Conservation (phyloP, 2,888 invertebrate genomes). For the Campopleginae sp. region DNA sequence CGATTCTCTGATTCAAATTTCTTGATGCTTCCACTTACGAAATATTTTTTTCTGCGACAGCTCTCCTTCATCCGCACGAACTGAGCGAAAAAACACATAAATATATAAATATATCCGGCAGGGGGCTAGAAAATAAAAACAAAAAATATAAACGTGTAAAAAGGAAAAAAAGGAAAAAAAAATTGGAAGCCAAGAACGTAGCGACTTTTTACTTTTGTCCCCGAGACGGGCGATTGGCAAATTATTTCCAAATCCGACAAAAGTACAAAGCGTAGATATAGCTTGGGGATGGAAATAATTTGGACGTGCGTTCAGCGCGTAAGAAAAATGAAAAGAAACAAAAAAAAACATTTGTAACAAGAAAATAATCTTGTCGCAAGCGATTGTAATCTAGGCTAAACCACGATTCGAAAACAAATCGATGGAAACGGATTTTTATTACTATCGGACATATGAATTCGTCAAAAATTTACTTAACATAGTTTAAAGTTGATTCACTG, state of each 20-base stretch:
- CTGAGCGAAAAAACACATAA: not conserved
- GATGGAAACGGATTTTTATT: slow-evolving; percentile 20
- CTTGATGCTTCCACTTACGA: not conserved
- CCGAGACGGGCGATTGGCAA: slow-evolving; percentile 72
- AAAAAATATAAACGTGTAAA: slow-evolving; percentile 10
- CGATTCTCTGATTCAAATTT: not conserved
- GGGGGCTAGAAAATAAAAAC: slow-evolving; percentile 33
- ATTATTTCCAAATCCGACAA: slow-evolving; percentile 80
- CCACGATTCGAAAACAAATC: slow-evolving; percentile 19
- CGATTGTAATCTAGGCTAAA: slow-evolving; percentile 61
- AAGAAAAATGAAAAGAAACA: slow-evolving; percentile 57
- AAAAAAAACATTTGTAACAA: slow-evolving; percentile 7
- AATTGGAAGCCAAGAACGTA: slow-evolving; percentile 7
- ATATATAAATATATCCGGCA: slow-evolving; percentile 8
- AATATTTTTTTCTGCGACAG: not conserved
- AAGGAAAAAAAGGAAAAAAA: slow-evolving; percentile 21
- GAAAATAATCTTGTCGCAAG: slow-evolving; percentile 6
- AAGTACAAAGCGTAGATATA: slow-evolving; percentile 83
- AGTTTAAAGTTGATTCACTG: slow-evolving; percentile 75
- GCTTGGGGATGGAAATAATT: slow-evolving; percentile 80
- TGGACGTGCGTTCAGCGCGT: slow-evolving; percentile 67
- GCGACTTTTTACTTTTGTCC: slow-evolving; percentile 2
- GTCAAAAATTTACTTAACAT: slow-evolving; percentile 76
- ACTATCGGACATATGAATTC: slow-evolving; percentile 61
- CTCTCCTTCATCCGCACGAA: not conserved